Percentiles rank a stretch among this genome's conserved stretches.
These are phyloP conservation scores for Thera obeliscata DNA, from an alignment of 2,888 invertebrate genomes.

Conservation along the genomic window DNA sequence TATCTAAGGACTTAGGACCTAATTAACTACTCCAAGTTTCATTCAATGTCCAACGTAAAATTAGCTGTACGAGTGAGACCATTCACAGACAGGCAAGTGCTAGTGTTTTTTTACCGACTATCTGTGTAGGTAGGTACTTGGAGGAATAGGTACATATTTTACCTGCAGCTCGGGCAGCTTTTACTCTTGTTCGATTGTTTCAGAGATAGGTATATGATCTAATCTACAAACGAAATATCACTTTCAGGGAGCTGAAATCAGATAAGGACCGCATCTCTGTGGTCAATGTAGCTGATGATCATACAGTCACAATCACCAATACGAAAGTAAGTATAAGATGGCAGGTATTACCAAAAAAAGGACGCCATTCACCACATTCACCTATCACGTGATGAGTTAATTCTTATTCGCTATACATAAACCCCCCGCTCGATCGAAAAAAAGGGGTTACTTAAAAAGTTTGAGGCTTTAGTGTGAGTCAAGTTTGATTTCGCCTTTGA, in stretches of 20 bases:
- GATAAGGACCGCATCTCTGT: constrained; percentile 70
- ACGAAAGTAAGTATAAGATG: constrained; percentile 76
- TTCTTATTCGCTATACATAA: too few relatives aligned
- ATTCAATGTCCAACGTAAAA: constrained; percentile 85
- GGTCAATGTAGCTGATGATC: constrained; percentile 74
- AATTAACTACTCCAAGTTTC: background rate
- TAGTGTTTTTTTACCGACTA: constrained; percentile 5
- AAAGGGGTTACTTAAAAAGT: too few relatives aligned
- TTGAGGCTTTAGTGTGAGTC: too few relatives aligned
- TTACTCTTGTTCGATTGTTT: too few relatives aligned
- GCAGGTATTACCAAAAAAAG: too few relatives aligned
- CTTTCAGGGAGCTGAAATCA: constrained; percentile 68
- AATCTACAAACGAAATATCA: constrained; percentile 5
- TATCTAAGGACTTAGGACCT: background rate
- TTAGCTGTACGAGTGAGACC: constrained; percentile 87
- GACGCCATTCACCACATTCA: too few relatives aligned
- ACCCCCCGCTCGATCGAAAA: too few relatives aligned
- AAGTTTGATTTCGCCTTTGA: too few relatives aligned
- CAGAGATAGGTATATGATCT: too few relatives aligned
- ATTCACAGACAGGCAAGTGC: constrained; percentile 85
- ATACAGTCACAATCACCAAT: constrained; percentile 84
- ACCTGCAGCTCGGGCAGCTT: too few relatives aligned
- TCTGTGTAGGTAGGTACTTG: constrained; percentile 2
- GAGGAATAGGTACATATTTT: too few relatives aligned
- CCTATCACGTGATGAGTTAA: too few relatives aligned